These are phyloP conservation scores for Oscheius sp. DNA, from an alignment of 2,888 invertebrate species.

Conservation along the genomic window DNA sequence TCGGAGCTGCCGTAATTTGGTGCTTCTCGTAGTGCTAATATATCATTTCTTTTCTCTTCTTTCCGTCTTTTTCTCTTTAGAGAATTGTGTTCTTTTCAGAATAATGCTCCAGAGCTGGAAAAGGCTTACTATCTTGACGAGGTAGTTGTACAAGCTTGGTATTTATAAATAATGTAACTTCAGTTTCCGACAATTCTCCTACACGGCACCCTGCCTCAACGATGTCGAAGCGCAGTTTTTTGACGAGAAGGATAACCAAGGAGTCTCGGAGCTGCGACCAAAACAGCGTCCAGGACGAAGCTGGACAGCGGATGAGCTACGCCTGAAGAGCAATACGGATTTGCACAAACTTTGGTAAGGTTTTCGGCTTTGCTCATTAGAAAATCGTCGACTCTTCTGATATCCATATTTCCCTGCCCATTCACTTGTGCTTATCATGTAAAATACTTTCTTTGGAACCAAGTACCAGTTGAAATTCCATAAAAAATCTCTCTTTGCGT, in stretches of 20 bases:
- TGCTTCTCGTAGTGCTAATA: too few species aligned
- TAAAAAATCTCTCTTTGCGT: too few species aligned
- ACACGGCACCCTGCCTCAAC: neutral
- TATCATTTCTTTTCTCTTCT: neutral
- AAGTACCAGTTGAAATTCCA: too few species aligned
- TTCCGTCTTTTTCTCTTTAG: neutral
- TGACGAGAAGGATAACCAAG: slow-evolving; percentile 63
- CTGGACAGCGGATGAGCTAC: slow-evolving; percentile 89
- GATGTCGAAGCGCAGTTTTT: slow-evolving; percentile 57
- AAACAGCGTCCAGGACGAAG: slow-evolving; percentile 74
- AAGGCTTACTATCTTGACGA: neutral
- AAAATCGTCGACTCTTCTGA: slow-evolving; percentile 58
- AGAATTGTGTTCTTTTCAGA: neutral
- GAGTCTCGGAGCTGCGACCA: slow-evolving; percentile 59
- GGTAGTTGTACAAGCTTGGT: neutral
- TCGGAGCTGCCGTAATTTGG: too few species aligned
- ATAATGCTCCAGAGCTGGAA: slow-evolving; percentile 1
- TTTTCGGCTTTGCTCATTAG: too few species aligned
- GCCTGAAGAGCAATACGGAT: slow-evolving; percentile 93
- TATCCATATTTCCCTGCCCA: neutral
- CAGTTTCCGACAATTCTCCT: neutral
- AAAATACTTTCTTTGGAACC: too few species aligned
- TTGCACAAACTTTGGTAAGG: slow-evolving; percentile 92
- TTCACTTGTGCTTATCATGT: neutral
- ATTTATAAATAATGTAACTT: neutral